A percentile compares a stretch with the other conserved stretches of the same genome.
These are phyloP conservation scores for Platyura marginata DNA, from an alignment of 1,140 invertebrate species.

Conservation along the genomic window DNA sequence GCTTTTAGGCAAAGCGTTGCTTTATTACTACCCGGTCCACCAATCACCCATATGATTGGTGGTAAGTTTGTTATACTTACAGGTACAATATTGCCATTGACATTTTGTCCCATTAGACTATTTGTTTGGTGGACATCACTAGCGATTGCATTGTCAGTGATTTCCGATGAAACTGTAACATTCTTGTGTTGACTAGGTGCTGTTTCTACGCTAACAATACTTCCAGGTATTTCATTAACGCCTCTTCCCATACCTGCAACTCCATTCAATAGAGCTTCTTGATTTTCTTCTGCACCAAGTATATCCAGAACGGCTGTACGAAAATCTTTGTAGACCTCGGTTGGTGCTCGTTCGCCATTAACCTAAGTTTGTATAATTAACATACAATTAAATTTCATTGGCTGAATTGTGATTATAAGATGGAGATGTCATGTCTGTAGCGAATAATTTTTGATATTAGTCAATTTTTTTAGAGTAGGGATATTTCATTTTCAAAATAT, in stretches of 20 bases:
- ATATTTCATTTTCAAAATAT: too few relatives aligned
- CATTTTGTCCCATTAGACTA: slow-evolving; percentile 3
- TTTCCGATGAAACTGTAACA: slow-evolving; percentile 15
- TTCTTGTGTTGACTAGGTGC: slow-evolving; percentile 26
- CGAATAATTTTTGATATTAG: slow-evolving; percentile 2
- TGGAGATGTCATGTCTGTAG: neutral
- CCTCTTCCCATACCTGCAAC: slow-evolving; percentile 30
- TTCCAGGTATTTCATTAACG: slow-evolving; percentile 34
- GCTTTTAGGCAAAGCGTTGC: slow-evolving; percentile 47
- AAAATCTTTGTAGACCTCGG: slow-evolving; percentile 66
- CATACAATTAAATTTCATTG: too few relatives aligned
- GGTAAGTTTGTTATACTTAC: slow-evolving; percentile 26
- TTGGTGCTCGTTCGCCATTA: slow-evolving; percentile 64
- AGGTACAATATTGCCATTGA: neutral
- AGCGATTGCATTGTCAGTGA: slow-evolving; percentile 9
- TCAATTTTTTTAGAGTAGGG: slow-evolving; percentile 4
- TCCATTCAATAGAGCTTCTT: slow-evolving; percentile 35
- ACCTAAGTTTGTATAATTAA: slow-evolving; percentile 40
- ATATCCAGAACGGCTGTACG: slow-evolving; percentile 49
- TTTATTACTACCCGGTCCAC: slow-evolving; percentile 66
- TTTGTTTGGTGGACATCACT: neutral
- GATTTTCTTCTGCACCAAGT: slow-evolving; percentile 40
- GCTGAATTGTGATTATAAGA: neutral
- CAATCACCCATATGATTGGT: slow-evolving; percentile 59
- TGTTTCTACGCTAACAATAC: slow-evolving; percentile 34